Conservation (phyloP, 2,888 invertebrate genomes). For the Mimas tiliae region DNA sequence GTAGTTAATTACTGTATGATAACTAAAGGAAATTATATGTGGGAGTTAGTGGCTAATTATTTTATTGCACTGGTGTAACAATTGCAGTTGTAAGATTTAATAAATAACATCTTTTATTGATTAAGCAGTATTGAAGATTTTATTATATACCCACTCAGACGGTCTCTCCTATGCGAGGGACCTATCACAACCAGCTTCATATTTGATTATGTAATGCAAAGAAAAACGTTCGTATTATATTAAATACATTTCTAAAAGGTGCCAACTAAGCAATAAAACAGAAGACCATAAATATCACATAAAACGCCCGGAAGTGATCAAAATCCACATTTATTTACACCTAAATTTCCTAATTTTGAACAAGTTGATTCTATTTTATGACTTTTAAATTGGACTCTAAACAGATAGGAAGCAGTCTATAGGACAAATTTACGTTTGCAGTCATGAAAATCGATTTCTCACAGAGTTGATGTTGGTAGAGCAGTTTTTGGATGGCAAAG, state of each 20-base stretch:
- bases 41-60: too few relatives aligned
- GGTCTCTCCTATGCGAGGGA: too few relatives aligned
- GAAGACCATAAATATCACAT: constrained; percentile 16
- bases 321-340: constrained; percentile 39
- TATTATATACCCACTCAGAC: too few relatives aligned
- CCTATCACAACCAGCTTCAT: too few relatives aligned
- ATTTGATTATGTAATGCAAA: not conserved
- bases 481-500: constrained; percentile 27
- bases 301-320: constrained; percentile 40
- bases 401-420: constrained; percentile 38
- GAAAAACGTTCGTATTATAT: not conserved
- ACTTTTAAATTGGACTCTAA: constrained; percentile 53
- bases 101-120: too few relatives aligned
- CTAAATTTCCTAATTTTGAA: constrained; percentile 40
- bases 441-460: constrained; percentile 10
- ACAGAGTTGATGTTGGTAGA: fast-evolving
- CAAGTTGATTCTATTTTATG: constrained; percentile 49
- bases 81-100: too few relatives aligned
- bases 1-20: too few relatives aligned
- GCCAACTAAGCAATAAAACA: constrained; percentile 10
- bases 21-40: too few relatives aligned
- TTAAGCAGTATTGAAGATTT: too few relatives aligned
- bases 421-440: constrained; percentile 36
- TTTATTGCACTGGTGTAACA: too few relatives aligned
- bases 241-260: constrained; percentile 11